Evolutionary conservation across 1,140 invertebrate genomes (phyloP), one percentile per base, ranked within the genome.

Genomic region (Zophobas atratus): DNA sequence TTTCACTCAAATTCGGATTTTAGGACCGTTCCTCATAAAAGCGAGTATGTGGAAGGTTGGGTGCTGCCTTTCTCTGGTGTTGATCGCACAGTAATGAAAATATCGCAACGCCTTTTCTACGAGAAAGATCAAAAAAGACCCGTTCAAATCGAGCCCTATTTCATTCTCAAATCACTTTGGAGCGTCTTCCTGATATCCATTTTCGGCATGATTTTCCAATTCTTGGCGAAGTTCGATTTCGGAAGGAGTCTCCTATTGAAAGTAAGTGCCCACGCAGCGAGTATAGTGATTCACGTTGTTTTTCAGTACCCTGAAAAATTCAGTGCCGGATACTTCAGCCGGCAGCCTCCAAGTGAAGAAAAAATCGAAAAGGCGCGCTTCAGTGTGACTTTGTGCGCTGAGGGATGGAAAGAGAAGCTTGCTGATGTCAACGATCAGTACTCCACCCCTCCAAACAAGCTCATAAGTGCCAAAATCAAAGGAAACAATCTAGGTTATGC

Each of bases 401-500:
- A 89, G 60, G 97, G 97, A 0, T 98, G 96, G 95, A 90, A 90
- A 75, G 91, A 92, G 55, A 90, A 92, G 76, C 84, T 92, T 48
- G 79, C 88, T 4, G 90, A 93, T 77, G 86, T 89, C 41, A 88
- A 89, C 0, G 92, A 93, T 81, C 85, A 92, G 53, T 91, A 93
- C 79, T 87, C 85, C 0, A 86, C 88, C 1, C 85, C 89, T 55
- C 92, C 94, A 1, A 90, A 92, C 71, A 94, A 94, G 83, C 90
- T 87, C 41, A 85, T 96, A 35, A 89, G 91, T 43, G 93, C 91
- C 0, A 91, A 88, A 88, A 88, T 93, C 36, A 82, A 74, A 67
- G 92, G 90, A 20, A 83, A 82, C 70, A 94, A 97, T 88, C 93
- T 95, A 32, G 96, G 93, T 53, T 99, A 98, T 88, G 92, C 94